Evolutionary conservation across 92 coral and sea anemone genomes (phyloP), one percentile per base, ranked within the genome.

Genomic region (Siderastrea radians): DNA sequence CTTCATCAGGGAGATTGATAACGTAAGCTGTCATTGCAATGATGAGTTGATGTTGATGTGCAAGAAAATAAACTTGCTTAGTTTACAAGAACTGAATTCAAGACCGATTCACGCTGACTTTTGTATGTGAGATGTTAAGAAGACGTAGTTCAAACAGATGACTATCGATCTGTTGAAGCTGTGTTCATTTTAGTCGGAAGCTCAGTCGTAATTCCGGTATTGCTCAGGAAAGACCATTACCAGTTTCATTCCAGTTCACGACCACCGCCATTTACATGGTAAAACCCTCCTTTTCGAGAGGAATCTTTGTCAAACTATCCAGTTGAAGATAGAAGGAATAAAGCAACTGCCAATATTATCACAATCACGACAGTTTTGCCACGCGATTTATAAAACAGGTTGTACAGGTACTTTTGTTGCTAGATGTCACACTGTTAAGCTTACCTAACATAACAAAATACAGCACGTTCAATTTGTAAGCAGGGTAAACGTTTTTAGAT

Each of bases 1-100:
- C 26, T 49, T 83, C 72, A 8, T 72, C 69, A 15, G 6, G 47
- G 3, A 72, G 60, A 54, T 72, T 55, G 68, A 83, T 83, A 59
- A 83, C 79, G 46, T 71, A 83, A 49, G 72, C 80, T 9, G 79
- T 69, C 87, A 83, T 83, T 45, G 19, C 38, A 17, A 45, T 70
- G 49, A 48, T 26, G 38, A 26, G 38, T 26, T 0, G 38, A 26
- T 26, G 0, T 26, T 26, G 38, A 26, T 26, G 38, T 26, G 38
- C 38, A 26, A 26, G 38, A 26, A 26, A 26, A 26, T 26, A 26
- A 26, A 26, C 38, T 26, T 26, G 38, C 38, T 26, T 26, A 26
- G 38, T 26, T 26, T 26, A 26, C 38, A 26, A 26, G 38, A 26
- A 26, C 38, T 26, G 38, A 26, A 26, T 26, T 26, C 38, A 26